Evolutionary conservation across 1,140 invertebrate genomes (phyloP).

Genomic region (Brachystomella parvula): DNA sequence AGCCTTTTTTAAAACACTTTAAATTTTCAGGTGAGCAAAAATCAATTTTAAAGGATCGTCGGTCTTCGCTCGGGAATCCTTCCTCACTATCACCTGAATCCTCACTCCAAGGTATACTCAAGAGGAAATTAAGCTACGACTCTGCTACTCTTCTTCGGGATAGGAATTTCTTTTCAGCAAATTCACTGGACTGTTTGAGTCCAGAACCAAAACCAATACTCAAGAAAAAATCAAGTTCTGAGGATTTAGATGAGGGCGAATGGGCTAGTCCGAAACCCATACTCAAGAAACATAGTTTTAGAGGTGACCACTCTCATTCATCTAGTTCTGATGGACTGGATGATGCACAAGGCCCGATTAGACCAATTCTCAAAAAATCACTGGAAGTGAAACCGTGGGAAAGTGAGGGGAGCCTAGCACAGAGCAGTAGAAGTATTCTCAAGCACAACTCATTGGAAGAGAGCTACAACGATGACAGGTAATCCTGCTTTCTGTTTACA

Average conservation of each 20-base stretch:
- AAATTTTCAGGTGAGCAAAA: slow-evolving; percentile 21
- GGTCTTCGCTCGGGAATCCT: slow-evolving; percentile 40
- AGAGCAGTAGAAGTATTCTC: neutral
- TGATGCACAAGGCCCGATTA: slow-evolving; percentile 24
- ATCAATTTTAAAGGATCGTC: slow-evolving; percentile 31
- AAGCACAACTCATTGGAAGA: neutral
- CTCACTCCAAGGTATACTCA: slow-evolving; percentile 30
- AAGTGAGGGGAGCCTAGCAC: neutral
- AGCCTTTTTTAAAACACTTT: slow-evolving; percentile 2
- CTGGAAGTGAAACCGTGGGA: neutral
- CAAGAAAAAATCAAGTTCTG: slow-evolving; percentile 72
- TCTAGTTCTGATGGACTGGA: slow-evolving; percentile 15
- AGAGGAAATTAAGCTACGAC: slow-evolving; percentile 32
- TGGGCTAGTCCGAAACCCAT: slow-evolving; percentile 66
- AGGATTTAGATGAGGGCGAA: slow-evolving; percentile 62
- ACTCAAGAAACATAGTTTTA: slow-evolving; percentile 50
- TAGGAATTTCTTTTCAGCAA: slow-evolving; percentile 22
- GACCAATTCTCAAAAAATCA: slow-evolving; percentile 33
- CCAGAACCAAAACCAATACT: slow-evolving; percentile 63
- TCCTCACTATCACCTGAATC: slow-evolving; percentile 16
- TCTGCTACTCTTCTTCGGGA: slow-evolving; percentile 25
- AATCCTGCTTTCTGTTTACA: too few relatives aligned
- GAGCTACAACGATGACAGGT: too few relatives aligned
- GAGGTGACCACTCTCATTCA: slow-evolving; percentile 20
- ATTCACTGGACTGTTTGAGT: slow-evolving; percentile 18